A percentile compares a stretch with the other conserved stretches of the same genome.
Conservation (phyloP, 2,797 vertebrate genomes). For the Phataginus tricuspis region DNA sequence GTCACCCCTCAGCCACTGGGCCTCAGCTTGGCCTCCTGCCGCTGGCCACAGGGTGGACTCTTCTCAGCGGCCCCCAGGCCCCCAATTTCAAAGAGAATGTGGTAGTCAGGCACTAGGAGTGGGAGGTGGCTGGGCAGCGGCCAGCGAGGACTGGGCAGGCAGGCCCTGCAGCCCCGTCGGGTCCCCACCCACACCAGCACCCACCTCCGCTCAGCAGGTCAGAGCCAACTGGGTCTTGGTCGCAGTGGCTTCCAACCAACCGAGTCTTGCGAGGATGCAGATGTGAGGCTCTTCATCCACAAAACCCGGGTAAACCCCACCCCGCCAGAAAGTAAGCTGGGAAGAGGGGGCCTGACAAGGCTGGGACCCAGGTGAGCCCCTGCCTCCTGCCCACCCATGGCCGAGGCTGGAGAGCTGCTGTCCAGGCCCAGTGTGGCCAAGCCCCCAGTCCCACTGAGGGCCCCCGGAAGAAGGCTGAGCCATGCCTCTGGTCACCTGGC, state of each 20-base stretch:
- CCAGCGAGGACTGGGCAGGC: not conserved
- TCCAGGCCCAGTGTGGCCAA: not conserved
- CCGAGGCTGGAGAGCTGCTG: too few species aligned
- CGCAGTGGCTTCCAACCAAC: not conserved
- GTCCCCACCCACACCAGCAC: not conserved
- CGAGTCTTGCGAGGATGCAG: accelerated
- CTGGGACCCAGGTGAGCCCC: not conserved
- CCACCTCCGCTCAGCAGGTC: not conserved
- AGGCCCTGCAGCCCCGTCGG: not conserved
- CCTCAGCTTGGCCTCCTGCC: too few species aligned
- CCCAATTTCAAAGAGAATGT: not conserved
- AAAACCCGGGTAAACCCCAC: not conserved
- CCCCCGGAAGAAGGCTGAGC: too few species aligned
- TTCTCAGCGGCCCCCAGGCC: not conserved
- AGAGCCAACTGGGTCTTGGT: not conserved
- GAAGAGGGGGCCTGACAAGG: accelerated
- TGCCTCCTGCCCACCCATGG: not conserved
- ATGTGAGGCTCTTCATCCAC: not conserved
- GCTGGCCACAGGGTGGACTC: not conserved
- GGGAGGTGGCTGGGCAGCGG: not conserved
- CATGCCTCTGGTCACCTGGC: too few species aligned
- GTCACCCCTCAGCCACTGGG: accelerated
- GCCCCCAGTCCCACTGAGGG: not conserved
- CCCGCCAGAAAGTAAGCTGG: too few species aligned
- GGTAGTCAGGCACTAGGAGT: not conserved